These are phyloP conservation scores for Ptilorrhoa leucosticta DNA, from an alignment of 2,113 vertebrate genomes.

Conservation along the genomic window DNA sequence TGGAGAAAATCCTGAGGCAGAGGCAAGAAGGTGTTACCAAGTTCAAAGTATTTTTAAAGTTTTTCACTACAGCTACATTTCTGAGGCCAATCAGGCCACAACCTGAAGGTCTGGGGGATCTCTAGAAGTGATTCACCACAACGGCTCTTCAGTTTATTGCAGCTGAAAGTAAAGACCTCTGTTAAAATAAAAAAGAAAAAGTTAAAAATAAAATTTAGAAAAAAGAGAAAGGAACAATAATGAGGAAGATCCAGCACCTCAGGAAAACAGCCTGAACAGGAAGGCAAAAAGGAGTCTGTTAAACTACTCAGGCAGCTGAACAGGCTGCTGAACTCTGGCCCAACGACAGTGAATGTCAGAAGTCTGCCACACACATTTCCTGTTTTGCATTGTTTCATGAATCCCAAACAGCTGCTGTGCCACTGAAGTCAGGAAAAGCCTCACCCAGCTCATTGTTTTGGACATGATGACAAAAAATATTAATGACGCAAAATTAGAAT, in stretches of 20 bases:
- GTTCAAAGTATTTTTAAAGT: neutral
- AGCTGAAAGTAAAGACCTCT: neutral
- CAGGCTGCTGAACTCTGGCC: slow-evolving; percentile 39
- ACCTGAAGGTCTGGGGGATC: neutral
- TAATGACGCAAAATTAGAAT: slow-evolving; percentile 45
- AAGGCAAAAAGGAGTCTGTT: slow-evolving; percentile 26
- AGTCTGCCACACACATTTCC: slow-evolving; percentile 33
- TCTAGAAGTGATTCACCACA: neutral
- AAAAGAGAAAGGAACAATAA: neutral
- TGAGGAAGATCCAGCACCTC: neutral
- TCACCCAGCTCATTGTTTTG: slow-evolving; percentile 51
- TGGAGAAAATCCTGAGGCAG: neutral
- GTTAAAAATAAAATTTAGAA: neutral
- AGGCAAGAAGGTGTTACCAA: neutral
- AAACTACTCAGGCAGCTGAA: neutral
- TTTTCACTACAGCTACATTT: neutral
- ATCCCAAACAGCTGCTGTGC: slow-evolving; percentile 23
- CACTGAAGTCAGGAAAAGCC: slow-evolving; percentile 43
- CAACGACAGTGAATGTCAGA: neutral
- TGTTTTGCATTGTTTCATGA: slow-evolving; percentile 42
- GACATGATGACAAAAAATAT: slow-evolving; percentile 26
- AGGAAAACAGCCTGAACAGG: neutral
- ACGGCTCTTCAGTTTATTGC: neutral
- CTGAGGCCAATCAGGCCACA: neutral
- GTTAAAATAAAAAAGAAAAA: neutral